Evolutionary conservation across 2,113 vertebrate genomes (phyloP).

Genomic region (Condylura cristata): DNA sequence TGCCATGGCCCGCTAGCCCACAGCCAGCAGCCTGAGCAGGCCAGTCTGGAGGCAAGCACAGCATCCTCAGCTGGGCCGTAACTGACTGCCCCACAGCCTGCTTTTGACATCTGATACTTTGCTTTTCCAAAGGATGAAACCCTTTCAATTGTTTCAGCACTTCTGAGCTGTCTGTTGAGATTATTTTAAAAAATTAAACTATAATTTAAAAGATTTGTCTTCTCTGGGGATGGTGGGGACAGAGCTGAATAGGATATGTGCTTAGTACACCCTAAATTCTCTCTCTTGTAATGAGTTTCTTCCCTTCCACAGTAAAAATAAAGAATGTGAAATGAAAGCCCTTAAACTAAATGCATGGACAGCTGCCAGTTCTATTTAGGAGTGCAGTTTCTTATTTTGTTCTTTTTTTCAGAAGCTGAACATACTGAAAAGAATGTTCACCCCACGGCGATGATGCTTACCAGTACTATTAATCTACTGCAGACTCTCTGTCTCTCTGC

Average conservation of each 20-base stretch:
- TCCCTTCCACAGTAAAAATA: not conserved
- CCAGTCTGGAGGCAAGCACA: accelerated
- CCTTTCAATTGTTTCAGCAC: not conserved
- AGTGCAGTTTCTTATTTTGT: conserved; percentile 14
- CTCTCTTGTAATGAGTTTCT: not conserved
- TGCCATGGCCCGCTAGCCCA: accelerated
- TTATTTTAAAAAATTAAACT: not conserved
- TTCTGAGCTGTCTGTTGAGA: not conserved
- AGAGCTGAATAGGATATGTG: not conserved
- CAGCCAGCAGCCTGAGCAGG: not conserved
- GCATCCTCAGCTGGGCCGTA: not conserved
- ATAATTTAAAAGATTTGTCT: not conserved
- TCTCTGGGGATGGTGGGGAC: not conserved
- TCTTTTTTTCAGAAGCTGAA: conserved; percentile 90
- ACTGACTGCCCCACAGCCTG: not conserved
- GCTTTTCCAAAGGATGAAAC: not conserved
- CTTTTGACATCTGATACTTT: not conserved
- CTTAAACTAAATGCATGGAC: not conserved
- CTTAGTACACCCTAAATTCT: not conserved
- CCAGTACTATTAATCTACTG: conserved; percentile 95
- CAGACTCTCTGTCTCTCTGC: conserved; percentile 95
- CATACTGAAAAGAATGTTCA: conserved; percentile 92
- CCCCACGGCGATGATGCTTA: conserved; percentile 96
- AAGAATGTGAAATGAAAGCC: not conserved
- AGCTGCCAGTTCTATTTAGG: not conserved